A percentile compares a stretch with the other conserved stretches of the same genome.
Evolutionary conservation across 1,140 invertebrate species (phyloP).

Genomic region (Paracyclopina nana): DNA sequence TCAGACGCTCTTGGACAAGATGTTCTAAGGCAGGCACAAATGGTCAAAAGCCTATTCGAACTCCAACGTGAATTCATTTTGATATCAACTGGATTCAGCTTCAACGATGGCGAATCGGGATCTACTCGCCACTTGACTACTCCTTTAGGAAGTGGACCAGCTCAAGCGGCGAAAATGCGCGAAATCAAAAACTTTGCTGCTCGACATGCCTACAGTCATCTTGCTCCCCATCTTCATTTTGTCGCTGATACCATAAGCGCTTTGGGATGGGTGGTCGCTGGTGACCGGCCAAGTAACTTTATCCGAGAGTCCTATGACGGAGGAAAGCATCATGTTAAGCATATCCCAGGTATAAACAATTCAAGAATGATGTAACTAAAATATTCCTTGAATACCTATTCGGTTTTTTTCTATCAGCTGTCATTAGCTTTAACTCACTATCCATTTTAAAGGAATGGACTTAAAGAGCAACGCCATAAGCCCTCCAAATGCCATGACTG

Average conservation of each 20-base stretch:
- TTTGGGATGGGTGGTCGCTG: not conserved
- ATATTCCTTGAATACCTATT: too few relatives aligned
- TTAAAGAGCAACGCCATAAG: too few relatives aligned
- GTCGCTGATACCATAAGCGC: not conserved
- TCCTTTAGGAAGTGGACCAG: not conserved
- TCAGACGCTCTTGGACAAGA: not conserved
- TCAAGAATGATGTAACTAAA: not conserved
- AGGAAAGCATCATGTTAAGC: not conserved
- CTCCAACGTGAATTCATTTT: not conserved
- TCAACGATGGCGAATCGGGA: too few relatives aligned
- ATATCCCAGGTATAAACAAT: not conserved
- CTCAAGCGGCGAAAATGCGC: not conserved
- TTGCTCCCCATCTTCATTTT: not conserved
- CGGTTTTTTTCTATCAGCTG: too few relatives aligned
- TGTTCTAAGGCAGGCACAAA: not conserved
- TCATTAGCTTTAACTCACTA: too few relatives aligned
- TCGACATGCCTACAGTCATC: not conserved
- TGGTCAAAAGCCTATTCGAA: not conserved
- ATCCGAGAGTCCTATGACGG: not conserved
- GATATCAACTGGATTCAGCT: too few relatives aligned
- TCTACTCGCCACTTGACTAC: not conserved
- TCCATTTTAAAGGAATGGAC: too few relatives aligned
- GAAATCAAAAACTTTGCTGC: not conserved
- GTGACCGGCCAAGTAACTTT: not conserved
- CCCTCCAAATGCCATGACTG: too few relatives aligned